A percentile compares a stretch with the other conserved stretches of the same genome.
phyloP scores from a whole-genome alignment of 2,797 vertebrate species.

The Morus bassanus region DNA sequence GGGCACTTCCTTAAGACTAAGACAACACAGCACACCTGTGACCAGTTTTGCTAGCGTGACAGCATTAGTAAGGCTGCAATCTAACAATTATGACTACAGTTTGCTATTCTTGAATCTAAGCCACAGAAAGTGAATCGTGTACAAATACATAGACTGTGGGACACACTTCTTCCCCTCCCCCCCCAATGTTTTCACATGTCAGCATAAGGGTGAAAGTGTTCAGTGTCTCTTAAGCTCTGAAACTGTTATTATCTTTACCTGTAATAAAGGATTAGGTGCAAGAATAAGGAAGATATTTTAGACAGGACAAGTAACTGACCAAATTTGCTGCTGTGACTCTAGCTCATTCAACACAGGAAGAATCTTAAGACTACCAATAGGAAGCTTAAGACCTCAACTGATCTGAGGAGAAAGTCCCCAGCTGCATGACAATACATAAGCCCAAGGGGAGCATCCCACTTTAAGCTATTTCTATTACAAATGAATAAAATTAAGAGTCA shows the following conservation, averaged over 20 bases:
- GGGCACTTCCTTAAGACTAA: background rate
- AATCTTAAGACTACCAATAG: background rate
- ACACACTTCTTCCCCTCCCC: background rate
- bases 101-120: background rate
- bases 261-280: background rate
- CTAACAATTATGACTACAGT: background rate
- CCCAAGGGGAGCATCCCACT: background rate
- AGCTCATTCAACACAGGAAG: background rate
- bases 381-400: background rate
- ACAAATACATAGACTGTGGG: background rate
- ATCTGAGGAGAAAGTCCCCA: background rate
- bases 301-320: background rate
- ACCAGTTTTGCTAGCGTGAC: background rate
- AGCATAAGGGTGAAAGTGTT: background rate
- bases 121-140: background rate
- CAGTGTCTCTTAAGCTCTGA: background rate
- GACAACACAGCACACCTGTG: background rate
- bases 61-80: background rate
- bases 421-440: background rate
- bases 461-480: background rate
- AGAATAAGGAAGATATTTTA: background rate
- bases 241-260: background rate
- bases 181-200: background rate
- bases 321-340: background rate
- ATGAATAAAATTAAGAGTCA: background rate